These are phyloP conservation scores for Rhorus exstirpatorius DNA, from an alignment of 2,888 invertebrate genomes.

Conservation along the genomic window DNA sequence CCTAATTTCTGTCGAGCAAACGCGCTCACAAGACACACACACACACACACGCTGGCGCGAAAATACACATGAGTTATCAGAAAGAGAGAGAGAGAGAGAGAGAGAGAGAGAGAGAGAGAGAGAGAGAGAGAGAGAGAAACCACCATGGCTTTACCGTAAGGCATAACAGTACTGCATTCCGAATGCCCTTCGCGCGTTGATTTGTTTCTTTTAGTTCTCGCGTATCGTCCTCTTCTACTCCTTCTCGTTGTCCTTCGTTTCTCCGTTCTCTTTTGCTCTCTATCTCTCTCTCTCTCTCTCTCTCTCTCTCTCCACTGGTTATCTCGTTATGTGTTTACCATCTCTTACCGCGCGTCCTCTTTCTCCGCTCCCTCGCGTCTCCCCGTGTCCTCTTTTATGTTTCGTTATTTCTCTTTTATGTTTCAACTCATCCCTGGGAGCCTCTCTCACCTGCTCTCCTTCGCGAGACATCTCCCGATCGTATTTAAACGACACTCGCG, in stretches of 20 bases:
- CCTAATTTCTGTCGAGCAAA: slow-evolving; percentile 83
- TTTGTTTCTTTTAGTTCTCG: slow-evolving; percentile 81
- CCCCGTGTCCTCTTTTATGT: slow-evolving; percentile 44
- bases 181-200: slow-evolving; percentile 82
- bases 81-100: slow-evolving; percentile 6
- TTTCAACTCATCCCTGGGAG: slow-evolving; percentile 2
- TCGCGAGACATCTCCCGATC: slow-evolving; percentile 38
- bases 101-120: slow-evolving; percentile 41
- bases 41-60: not conserved
- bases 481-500: slow-evolving; percentile 3
- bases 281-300: no score
- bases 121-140: slow-evolving; percentile 41
- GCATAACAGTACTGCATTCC: slow-evolving; percentile 85
- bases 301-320: slow-evolving; percentile 53
- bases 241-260: slow-evolving; percentile 66
- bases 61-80: not conserved
- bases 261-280: no score
- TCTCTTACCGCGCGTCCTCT: slow-evolving; percentile 60
- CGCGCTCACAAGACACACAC: slow-evolving; percentile 21
- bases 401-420: slow-evolving; percentile 32
- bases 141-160: slow-evolving; percentile 83
- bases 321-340: slow-evolving; percentile 58
- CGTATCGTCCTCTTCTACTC: slow-evolving; percentile 56
- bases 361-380: slow-evolving; percentile 55
- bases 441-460: slow-evolving; percentile 56